phyloP scores from a whole-genome alignment of 2,797 vertebrate species.

The Myotis vivesi region DNA sequence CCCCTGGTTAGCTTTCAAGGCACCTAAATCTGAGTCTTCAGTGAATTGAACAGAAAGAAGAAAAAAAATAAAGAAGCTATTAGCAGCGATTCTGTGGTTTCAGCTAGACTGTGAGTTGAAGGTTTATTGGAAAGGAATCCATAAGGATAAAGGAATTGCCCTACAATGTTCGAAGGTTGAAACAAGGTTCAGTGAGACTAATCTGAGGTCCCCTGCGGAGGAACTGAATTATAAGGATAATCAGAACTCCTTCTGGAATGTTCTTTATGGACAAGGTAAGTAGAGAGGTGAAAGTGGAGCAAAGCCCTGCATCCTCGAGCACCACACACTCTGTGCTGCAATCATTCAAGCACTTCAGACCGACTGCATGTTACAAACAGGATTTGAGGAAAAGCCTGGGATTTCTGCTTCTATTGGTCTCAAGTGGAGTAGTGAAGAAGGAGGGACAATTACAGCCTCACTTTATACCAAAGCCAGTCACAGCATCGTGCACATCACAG shows the following conservation, averaged over 20 bases:
- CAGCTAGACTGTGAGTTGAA: background rate
- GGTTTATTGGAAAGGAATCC: background rate
- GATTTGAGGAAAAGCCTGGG: background rate
- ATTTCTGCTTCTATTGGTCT: background rate
- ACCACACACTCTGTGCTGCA: background rate
- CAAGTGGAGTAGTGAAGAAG: background rate
- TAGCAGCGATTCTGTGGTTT: background rate
- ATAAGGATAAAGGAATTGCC: background rate
- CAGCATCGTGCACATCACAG: background rate
- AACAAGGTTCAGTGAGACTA: background rate
- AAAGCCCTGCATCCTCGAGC: background rate
- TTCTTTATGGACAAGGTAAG: conserved; percentile 45
- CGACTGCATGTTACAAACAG: conserved; percentile 10
- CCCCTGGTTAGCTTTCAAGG: background rate
- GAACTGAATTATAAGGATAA: background rate
- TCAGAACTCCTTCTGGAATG: background rate
- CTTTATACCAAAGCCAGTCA: background rate
- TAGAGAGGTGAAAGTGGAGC: background rate
- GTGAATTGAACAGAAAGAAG: background rate
- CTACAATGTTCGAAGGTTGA: background rate
- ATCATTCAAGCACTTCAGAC: background rate
- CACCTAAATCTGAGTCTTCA: background rate
- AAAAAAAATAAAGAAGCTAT: background rate
- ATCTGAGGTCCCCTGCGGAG: background rate
- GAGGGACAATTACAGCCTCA: background rate